Evolutionary conservation across 2,888 invertebrate species (phyloP), one percentile per base, ranked within the genome.

Genomic region (Limenitis camilla): DNA sequence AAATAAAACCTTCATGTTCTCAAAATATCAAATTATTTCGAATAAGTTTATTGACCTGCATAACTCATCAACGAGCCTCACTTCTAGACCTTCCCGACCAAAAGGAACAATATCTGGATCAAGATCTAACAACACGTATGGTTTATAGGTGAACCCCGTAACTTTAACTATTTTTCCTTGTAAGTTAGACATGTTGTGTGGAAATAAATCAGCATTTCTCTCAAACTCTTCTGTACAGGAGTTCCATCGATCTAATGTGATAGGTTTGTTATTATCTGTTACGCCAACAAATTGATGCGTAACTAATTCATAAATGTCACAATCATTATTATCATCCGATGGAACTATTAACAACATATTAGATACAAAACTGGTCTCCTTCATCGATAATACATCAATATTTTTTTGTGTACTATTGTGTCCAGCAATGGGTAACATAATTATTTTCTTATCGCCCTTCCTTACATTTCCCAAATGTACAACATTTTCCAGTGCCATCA

Each of bases 61-160:
- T 75, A 88, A 89, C 62, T 88, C 85, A 30, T 88, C 72, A 6
- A 83, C 76, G 19, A 89, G 72, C 60, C 81, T 74, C 49, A 90
- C 69, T 62, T 88, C 88, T 30, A 80, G 72, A 5, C 92, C 93
- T 71, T 91, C 90, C 29, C 89, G 78, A 2, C 79, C 78, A 5
- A 65, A 57, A 5, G 76, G 71, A 42, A 64, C 72, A 3, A 72
- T 30, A 35, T 65, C 59, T 5, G 67, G 52, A 58, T 87, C 76
- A 39, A 88, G 58, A 65, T 87, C 78, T 51, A 88, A 64, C 47
- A 91, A 73, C 9, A 78, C 78, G 63, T 91, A 91, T 0, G 91
- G 91, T 62, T 88, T 88, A 63, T 92, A 92, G 33, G 81, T 85
- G 66, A 92, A 90, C 52, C 88, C 84, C 6, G 90, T 89, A 29